phyloP scores from a whole-genome alignment of 1,140 invertebrate genomes.

The Teleopsis dalmanni region DNA sequence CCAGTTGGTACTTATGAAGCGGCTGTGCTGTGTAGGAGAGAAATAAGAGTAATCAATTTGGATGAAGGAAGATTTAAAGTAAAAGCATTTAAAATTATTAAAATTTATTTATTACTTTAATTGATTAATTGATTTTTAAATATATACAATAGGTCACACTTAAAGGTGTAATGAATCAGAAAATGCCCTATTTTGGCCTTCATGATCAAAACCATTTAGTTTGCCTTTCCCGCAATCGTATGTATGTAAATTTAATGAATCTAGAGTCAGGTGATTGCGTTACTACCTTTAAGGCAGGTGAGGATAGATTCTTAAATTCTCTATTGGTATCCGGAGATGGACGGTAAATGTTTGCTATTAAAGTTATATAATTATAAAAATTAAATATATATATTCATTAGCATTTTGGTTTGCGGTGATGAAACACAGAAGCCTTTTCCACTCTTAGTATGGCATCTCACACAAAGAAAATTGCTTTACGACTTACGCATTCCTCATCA shows the following conservation, averaged over 20 bases:
- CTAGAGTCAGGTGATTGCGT: conserved; percentile 70
- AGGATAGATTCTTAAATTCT: conserved; percentile 82
- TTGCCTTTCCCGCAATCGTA: conserved; percentile 72
- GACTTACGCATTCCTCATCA: conserved; percentile 81
- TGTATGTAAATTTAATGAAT: conserved; percentile 88
- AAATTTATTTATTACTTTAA: neutral
- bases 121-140: neutral
- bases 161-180: conserved; percentile 85
- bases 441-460: conserved; percentile 78
- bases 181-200: conserved; percentile 81
- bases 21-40: conserved; percentile 71
- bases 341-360: conserved; percentile 46
- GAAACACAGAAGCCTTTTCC: conserved; percentile 88
- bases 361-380: neutral
- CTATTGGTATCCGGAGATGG: conserved; percentile 80
- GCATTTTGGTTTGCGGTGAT: conserved; percentile 79
- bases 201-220: conserved; percentile 73
- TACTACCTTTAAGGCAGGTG: conserved; percentile 80
- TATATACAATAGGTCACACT: conserved; percentile 47
- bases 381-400: conserved; percentile 25
- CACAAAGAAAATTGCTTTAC: conserved; percentile 73
- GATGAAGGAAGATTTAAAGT: conserved; percentile 55
- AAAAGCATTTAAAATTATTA: neutral
- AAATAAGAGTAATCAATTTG: conserved; percentile 71
- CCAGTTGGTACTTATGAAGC: conserved; percentile 65